Conservation (phyloP, 2,888 invertebrate species). For the Seladonia tumulorum region DNA sequence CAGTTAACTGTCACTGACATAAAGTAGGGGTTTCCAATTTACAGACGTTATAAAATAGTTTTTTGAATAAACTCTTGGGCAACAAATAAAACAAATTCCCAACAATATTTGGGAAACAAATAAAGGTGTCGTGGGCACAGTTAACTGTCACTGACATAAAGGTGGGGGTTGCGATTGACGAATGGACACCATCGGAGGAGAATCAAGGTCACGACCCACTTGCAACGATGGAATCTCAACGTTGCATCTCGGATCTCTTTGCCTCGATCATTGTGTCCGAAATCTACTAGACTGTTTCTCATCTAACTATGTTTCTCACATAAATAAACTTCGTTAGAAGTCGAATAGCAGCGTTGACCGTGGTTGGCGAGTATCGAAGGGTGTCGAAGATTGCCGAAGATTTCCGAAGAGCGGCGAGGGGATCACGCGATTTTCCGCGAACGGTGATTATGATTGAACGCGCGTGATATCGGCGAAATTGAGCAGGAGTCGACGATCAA, state of each 20-base stretch:
- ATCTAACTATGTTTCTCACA: background rate
- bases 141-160: conserved; percentile 13
- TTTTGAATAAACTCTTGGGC: too few species aligned
- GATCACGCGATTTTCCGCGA: background rate
- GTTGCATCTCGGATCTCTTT: conserved; percentile 40
- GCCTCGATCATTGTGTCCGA: conserved; percentile 29
- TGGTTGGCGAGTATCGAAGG: too few species aligned
- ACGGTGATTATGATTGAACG: background rate
- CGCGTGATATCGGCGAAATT: conserved; percentile 11
- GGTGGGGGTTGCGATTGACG: conserved; percentile 59
- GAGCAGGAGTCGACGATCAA: too few species aligned
- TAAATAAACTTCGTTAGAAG: too few species aligned
- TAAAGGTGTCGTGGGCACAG: background rate
- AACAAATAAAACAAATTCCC: too few species aligned
- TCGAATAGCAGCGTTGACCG: background rate
- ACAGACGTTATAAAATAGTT: conserved; percentile 30
- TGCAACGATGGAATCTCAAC: conserved; percentile 58
- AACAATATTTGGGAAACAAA: too few species aligned
- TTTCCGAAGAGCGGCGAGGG: too few species aligned
- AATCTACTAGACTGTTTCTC: too few species aligned
- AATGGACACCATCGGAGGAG: conserved; percentile 56
- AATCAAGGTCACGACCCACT: conserved; percentile 71
- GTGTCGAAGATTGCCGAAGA: too few species aligned
- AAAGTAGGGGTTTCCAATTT: conserved; percentile 55
- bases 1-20: conserved; percentile 13